Conservation (phyloP, 1,140 invertebrate genomes). For the Stegodyphus dumicola region DNA sequence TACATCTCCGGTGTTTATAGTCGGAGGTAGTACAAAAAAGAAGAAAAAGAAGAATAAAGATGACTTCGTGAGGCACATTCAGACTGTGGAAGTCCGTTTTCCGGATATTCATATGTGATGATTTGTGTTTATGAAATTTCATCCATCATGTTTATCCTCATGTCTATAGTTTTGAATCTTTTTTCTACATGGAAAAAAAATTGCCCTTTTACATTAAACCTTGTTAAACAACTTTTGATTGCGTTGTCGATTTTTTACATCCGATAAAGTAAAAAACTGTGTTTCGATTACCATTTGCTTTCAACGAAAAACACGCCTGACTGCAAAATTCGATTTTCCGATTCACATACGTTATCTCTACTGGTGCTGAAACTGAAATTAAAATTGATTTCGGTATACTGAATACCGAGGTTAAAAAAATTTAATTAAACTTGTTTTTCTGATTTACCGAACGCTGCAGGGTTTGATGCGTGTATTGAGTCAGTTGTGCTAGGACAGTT, state of each 20-base stretch:
- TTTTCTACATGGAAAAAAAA: constrained; percentile 44
- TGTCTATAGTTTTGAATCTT: constrained; percentile 49
- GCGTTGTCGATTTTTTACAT: neutral
- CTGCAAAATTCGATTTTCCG: neutral
- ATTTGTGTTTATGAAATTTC: constrained; percentile 2
- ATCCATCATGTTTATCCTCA: constrained; percentile 34
- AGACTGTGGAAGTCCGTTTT: constrained; percentile 54
- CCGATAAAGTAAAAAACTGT: neutral
- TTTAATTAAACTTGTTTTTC: no score
- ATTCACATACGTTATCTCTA: neutral
- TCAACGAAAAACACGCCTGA: neutral
- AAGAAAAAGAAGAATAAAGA: constrained; percentile 55
- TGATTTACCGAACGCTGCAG: no score
- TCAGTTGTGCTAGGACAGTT: no score
- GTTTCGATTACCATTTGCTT: neutral
- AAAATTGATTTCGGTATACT: neutral
- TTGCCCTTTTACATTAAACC: constrained; percentile 51
- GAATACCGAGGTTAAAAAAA: neutral
- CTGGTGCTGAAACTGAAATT: neutral
- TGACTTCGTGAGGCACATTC: constrained; percentile 43
- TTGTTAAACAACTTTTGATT: constrained; percentile 12
- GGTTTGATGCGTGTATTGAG: no score
- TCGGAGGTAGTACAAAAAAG: constrained; percentile 36
- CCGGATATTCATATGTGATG: constrained; percentile 57
- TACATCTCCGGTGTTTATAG: constrained; percentile 40